Evolutionary conservation across 2,113 vertebrate genomes (phyloP).

Genomic region (Nothoprocta perdicaria): DNA sequence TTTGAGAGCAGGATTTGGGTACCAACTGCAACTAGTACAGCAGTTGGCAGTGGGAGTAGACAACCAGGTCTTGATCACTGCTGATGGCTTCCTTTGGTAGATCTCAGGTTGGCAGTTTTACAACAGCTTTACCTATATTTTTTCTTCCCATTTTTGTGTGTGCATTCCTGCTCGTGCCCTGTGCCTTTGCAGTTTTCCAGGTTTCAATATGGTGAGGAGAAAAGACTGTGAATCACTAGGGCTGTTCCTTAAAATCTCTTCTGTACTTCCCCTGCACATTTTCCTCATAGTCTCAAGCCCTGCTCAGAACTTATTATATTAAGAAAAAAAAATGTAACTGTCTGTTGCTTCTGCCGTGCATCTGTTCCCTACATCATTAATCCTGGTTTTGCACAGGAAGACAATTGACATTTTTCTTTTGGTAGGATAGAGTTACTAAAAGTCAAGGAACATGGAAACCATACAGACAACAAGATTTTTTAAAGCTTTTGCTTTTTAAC

Average conservation of each 20-base stretch:
- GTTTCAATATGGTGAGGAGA: background rate
- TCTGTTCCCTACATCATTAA: constrained; percentile 46
- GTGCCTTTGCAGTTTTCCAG: background rate
- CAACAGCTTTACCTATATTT: background rate
- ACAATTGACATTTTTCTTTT: constrained; percentile 36
- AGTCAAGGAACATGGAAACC: constrained; percentile 3
- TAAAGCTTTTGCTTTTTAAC: constrained; percentile 39
- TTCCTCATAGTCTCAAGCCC: background rate
- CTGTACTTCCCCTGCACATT: background rate
- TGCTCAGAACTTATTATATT: background rate
- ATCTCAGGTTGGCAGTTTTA: background rate
- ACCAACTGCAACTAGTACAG: background rate
- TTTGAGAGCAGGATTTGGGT: background rate
- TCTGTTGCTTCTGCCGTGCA: background rate
- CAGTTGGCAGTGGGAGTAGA: background rate
- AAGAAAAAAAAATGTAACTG: background rate
- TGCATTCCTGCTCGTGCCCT: rapidly evolving
- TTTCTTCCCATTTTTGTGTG: background rate
- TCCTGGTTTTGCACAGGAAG: constrained; percentile 19
- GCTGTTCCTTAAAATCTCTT: background rate
- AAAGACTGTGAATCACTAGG: background rate
- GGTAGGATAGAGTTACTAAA: constrained; percentile 22
- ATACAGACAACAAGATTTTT: constrained; percentile 9
- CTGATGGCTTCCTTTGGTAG: background rate
- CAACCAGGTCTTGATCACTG: background rate